These are phyloP conservation scores for Neodontobutis hainanensis DNA, from an alignment of 2,113 vertebrate genomes.

Conservation along the genomic window DNA sequence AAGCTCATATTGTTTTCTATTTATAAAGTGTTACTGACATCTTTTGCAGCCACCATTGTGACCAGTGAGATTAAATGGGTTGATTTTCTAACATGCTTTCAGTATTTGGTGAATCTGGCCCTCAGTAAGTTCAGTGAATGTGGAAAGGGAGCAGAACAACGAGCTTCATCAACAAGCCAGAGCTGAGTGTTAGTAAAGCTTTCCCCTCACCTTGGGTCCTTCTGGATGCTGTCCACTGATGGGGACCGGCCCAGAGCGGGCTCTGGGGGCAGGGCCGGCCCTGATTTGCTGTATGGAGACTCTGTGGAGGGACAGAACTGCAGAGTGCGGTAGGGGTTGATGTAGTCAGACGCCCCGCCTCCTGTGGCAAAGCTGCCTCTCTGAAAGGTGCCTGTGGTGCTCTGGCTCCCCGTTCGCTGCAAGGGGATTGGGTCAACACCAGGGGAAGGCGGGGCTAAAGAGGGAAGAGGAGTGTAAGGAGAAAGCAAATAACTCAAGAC, in stretches of 20 bases:
- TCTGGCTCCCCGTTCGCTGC: slow-evolving; percentile 98
- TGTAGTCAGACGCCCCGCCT: slow-evolving; percentile 85
- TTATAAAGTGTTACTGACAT: background rate
- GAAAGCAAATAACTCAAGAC: slow-evolving; percentile 97
- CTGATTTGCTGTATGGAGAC: slow-evolving; percentile 99
- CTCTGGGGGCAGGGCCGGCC: slow-evolving; percentile 93
- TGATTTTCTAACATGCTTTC: no score
- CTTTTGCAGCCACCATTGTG: background rate
- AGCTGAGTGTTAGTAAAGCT: slow-evolving; percentile 7
- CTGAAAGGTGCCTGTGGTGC: slow-evolving; percentile 88
- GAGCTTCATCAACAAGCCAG: slow-evolving; percentile 49
- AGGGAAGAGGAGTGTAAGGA: slow-evolving; percentile 95
- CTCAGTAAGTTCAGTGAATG: slow-evolving; percentile 65
- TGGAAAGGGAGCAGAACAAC: slow-evolving; percentile 48
- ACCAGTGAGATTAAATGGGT: background rate
- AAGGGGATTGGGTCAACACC: slow-evolving; percentile 98
- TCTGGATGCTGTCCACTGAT: slow-evolving; percentile 99
- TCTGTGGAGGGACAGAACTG: slow-evolving; percentile 98
- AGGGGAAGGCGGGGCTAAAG: slow-evolving; percentile 97
- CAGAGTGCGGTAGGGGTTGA: slow-evolving; percentile 96
- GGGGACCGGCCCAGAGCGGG: slow-evolving; percentile 94
- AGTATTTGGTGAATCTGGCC: slow-evolving; percentile 66
- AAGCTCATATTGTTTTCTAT: no score
- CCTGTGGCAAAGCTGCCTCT: slow-evolving; percentile 92
- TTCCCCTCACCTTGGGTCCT: slow-evolving; percentile 94